These are phyloP conservation scores for Sphaeridia pumilis DNA, from an alignment of 2,888 invertebrate genomes.

Conservation along the genomic window DNA sequence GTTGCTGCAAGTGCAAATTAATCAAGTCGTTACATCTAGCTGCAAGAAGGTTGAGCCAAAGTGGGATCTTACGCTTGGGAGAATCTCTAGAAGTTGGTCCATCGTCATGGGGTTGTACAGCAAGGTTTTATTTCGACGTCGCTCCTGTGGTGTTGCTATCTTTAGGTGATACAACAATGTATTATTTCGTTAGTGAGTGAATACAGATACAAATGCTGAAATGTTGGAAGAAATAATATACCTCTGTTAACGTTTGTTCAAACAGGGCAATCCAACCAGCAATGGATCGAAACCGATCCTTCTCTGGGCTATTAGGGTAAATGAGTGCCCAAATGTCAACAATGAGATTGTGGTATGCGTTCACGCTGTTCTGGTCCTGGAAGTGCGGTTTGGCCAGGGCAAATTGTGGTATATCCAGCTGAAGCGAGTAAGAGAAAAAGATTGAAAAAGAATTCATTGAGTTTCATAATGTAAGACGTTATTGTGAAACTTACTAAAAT, in stretches of 20 bases:
- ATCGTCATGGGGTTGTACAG: conserved; percentile 82
- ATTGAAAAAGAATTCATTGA: too few species aligned
- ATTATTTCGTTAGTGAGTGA: background rate
- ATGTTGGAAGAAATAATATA: conserved; percentile 38
- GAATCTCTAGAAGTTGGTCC: conserved; percentile 49
- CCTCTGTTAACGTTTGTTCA: conserved; percentile 52
- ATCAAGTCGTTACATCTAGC: background rate
- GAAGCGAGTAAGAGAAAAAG: too few species aligned
- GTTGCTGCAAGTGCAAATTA: conserved; percentile 1
- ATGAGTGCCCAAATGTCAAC: conserved; percentile 19
- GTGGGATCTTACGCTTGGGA: conserved; percentile 1
- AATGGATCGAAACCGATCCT: conserved; percentile 42
- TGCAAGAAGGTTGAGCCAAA: too few species aligned
- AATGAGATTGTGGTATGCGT: conserved; percentile 21
- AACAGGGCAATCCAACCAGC: conserved; percentile 51
- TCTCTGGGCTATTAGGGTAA: conserved; percentile 10
- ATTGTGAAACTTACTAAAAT: conserved; percentile 38
- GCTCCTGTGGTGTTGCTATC: conserved; percentile 76
- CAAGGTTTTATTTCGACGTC: conserved; percentile 75
- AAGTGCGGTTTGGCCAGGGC: conserved; percentile 12
- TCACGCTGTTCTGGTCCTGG: background rate
- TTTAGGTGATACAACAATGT: conserved; percentile 37
- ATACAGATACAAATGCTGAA: background rate
- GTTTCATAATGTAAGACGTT: background rate
- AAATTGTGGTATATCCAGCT: conserved; percentile 1